Percentiles rank a stretch among this genome's conserved stretches.
Conservation (phyloP, 2,888 invertebrate species). For the Cheilosia vulpina region DNA sequence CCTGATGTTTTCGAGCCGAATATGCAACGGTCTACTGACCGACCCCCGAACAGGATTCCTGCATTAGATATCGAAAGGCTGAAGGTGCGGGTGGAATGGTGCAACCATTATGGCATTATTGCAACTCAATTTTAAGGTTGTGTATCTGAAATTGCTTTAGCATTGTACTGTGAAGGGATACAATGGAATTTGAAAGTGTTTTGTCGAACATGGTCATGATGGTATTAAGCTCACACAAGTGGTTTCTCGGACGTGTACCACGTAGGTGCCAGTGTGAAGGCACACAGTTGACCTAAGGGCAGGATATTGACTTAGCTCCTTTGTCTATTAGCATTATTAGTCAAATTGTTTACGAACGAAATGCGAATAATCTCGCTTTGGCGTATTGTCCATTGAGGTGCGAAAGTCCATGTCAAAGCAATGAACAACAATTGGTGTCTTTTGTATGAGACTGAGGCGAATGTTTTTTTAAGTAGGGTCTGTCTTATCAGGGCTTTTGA, state of each 20-base stretch:
- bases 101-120: conserved; percentile 58
- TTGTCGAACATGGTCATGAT: conserved; percentile 51
- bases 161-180: conserved; percentile 27
- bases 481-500: not conserved
- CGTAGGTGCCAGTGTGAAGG: conserved; percentile 6
- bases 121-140: conserved; percentile 68
- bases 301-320: conserved; percentile 44
- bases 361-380: conserved; percentile 30
- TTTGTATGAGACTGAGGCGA: not conserved
- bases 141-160: conserved; percentile 54
- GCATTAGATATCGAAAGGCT: conserved; percentile 7
- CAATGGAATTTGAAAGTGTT: conserved; percentile 60
- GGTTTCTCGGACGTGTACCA: conserved; percentile 20
- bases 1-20: conserved; percentile 38
- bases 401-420: conserved; percentile 5
- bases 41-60: conserved; percentile 4
- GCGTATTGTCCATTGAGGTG: conserved; percentile 42
- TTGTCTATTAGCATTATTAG: conserved; percentile 63
- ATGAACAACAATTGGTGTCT: conserved; percentile 4
- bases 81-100: not conserved
- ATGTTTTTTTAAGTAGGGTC: not conserved
- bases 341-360: conserved; percentile 53
- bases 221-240: conserved; percentile 62
- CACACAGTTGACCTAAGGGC: conserved; percentile 37
- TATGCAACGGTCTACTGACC: conserved; percentile 23